These are phyloP conservation scores for Trachelus tabidus DNA, from an alignment of 2,888 invertebrate genomes.

Conservation along the genomic window DNA sequence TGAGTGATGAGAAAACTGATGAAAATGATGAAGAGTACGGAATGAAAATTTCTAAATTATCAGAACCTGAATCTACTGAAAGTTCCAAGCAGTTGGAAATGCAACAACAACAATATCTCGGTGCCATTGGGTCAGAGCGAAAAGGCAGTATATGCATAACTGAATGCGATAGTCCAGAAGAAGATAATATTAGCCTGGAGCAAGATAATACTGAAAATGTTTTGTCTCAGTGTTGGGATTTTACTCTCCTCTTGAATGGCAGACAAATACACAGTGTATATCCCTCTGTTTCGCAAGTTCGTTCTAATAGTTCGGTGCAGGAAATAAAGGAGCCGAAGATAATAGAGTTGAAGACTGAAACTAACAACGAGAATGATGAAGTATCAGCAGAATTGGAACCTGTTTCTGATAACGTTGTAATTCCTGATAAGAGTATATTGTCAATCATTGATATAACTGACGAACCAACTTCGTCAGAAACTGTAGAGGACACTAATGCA, in stretches of 20 bases:
- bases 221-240: slow-evolving; percentile 43
- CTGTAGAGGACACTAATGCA: not conserved
- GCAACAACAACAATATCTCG: slow-evolving; percentile 11
- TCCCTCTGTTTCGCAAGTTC: slow-evolving; percentile 4
- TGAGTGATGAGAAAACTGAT: not conserved
- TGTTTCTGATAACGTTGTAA: not conserved
- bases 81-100: not conserved
- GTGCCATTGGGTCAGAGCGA: slow-evolving; percentile 36
- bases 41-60: not conserved
- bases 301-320: not conserved
- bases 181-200: slow-evolving; percentile 8
- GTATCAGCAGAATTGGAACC: not conserved
- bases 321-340: slow-evolving; percentile 1
- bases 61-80: not conserved
- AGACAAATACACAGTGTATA: slow-evolving; percentile 36
- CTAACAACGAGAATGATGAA: not conserved
- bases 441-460: not conserved
- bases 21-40: not conserved
- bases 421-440: not conserved
- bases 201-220: slow-evolving; percentile 25
- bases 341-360: not conserved
- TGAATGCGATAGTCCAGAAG: slow-evolving; percentile 13
- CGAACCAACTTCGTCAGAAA: not conserved
- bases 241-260: slow-evolving; percentile 35
- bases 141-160: slow-evolving; percentile 26